Conservation (phyloP, 2,888 invertebrate species). For the Timema cristinae region DNA sequence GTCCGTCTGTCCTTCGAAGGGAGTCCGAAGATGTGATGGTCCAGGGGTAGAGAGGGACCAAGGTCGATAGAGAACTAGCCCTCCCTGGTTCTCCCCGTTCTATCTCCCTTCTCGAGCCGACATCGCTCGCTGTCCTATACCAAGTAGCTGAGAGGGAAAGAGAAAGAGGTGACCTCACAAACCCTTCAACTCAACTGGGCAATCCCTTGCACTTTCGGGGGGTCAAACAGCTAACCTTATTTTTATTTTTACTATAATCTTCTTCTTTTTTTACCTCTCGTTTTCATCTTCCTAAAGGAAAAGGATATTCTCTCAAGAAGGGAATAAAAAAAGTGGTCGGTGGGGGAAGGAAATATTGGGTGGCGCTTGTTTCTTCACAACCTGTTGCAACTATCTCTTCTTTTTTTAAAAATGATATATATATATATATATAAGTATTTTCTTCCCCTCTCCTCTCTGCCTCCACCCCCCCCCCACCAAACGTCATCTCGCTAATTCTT, state of each 20-base stretch:
- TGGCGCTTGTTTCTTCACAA: constrained; percentile 15
- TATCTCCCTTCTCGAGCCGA: not conserved
- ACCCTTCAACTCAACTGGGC: not conserved
- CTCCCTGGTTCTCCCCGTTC: not conserved
- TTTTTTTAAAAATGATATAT: too few relatives aligned
- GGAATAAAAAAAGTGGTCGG: not conserved
- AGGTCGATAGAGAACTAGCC: constrained; percentile 13
- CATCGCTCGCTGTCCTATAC: not conserved
- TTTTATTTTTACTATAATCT: too few relatives aligned
- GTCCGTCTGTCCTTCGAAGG: not conserved
- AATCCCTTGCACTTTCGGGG: constrained; percentile 14
- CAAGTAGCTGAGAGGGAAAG: not conserved
- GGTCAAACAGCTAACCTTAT: constrained; percentile 9
- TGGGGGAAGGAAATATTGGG: not conserved
- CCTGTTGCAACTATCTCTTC: constrained; percentile 4
- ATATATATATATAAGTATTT: too few relatives aligned
- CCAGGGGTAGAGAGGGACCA: not conserved
- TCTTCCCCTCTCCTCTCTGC: too few relatives aligned
- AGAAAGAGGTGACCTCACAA: not conserved
- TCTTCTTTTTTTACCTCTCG: not conserved
- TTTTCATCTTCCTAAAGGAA: constrained; percentile 8
- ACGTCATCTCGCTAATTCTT: too few relatives aligned
- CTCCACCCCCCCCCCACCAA: not conserved
- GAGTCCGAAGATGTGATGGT: not conserved
- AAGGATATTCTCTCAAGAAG: not conserved